Percentiles rank a stretch among this genome's conserved stretches.
These are phyloP conservation scores for Platalea minor DNA, from an alignment of 2,797 vertebrate genomes.

Conservation along the genomic window DNA sequence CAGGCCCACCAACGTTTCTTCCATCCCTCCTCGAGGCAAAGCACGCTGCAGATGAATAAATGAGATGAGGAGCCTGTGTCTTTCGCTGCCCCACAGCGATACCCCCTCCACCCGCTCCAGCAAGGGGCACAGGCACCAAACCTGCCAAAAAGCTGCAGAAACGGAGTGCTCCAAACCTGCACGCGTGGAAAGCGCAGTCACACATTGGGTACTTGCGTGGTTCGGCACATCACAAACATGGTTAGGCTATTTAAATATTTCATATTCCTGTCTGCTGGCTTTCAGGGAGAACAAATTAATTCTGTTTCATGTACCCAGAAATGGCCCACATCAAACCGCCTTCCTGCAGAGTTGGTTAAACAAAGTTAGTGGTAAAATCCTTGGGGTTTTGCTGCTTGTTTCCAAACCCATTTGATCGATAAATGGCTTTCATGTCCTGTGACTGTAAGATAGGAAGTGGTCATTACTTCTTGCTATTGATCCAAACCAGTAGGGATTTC, in stretches of 20 bases:
- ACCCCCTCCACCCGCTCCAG: background rate
- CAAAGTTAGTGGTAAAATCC: background rate
- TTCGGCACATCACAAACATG: background rate
- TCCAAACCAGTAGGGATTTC: background rate
- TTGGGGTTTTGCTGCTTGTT: background rate
- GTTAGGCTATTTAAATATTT: conserved; percentile 44
- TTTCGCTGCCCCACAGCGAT: fast-evolving
- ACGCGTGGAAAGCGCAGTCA: fast-evolving
- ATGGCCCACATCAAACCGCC: conserved; percentile 27
- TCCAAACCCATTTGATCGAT: background rate
- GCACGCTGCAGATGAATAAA: background rate
- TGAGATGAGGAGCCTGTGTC: fast-evolving
- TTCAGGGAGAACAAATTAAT: conserved; percentile 36
- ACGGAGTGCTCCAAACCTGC: fast-evolving
- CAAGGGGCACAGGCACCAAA: background rate
- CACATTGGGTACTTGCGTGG: background rate
- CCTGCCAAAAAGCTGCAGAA: background rate
- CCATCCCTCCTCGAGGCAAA: background rate
- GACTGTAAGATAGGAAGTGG: background rate
- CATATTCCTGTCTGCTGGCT: conserved; percentile 29
- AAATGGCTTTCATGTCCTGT: background rate
- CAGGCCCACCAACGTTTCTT: background rate
- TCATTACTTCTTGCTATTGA: background rate
- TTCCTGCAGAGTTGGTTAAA: background rate
- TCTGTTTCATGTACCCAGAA: conserved; percentile 43